Evolutionary conservation across 2,888 invertebrate species (phyloP), one percentile per base, ranked within the genome.

Genomic region (Cataglyphis cursor): DNA sequence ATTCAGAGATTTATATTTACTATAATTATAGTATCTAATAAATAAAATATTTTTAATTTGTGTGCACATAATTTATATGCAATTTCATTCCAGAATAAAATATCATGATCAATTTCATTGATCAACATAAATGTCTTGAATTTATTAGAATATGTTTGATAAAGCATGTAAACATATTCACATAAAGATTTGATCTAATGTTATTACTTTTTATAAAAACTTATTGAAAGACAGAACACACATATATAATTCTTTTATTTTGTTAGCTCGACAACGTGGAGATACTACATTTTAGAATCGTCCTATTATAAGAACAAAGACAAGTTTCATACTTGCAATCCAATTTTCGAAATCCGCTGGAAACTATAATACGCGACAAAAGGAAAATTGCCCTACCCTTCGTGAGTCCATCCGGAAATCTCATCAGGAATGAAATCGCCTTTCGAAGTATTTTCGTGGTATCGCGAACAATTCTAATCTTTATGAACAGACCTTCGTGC

Each of bases 341-440:
- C 70, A 59, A 80, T 80, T 80, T 80, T 80, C 68, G 21, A 70
- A 80, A 70, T 59, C 44, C 68, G 12, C 18, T 61, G 31, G 44
- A 68, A 80, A 59, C 59, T 70, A 21, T 57, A 59, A 35, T 8
- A 78, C 41, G 15, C 4, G 21, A 78, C 31, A 68, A 61, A 70
- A 80, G 31, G 78, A 59, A 44, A 35, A 59, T 70, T n/a, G 12
- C 18, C 28, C 15, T 31, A 10, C 9, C 41, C 6, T 6, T 28
- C 38, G 61, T 61, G 35, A 62, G 62, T 64, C 41, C 21, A 28
- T 51, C 62, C 28, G 21, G 8, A 21, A 76, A 81, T 75, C 51
- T 51, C 51, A 54, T 41, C 51, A 28, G 8, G 31, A 81, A 35
- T 62, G 18, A 59, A 35, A 61, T 61, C 31, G 59, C 21, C 44